phyloP scores from a whole-genome alignment of 1,140 invertebrate species.

The Drosophila mayri region DNA sequence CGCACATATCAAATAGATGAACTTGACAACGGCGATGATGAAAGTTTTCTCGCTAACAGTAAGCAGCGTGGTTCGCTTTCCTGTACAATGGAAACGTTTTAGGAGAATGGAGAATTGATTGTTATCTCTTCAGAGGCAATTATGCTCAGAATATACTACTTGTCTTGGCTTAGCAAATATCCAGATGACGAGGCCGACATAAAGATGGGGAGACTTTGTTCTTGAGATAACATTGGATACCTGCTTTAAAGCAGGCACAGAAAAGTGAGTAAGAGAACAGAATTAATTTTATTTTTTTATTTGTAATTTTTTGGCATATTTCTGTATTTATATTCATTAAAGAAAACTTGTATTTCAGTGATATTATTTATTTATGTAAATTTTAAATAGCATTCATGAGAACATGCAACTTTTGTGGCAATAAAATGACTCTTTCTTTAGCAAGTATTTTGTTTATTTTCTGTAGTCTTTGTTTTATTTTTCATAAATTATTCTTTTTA shows the following conservation, averaged over 20 bases:
- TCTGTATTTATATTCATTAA: neutral
- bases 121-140: slow-evolving; percentile 25
- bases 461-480: neutral
- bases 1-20: slow-evolving; percentile 48
- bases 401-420: neutral
- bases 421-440: neutral
- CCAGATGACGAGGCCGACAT: slow-evolving; percentile 10
- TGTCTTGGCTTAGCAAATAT: slow-evolving; percentile 16
- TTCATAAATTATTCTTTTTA: too few species aligned
- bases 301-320: too few species aligned
- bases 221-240: slow-evolving; percentile 1
- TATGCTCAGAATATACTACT: slow-evolving; percentile 25
- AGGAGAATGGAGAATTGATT: slow-evolving; percentile 17
- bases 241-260: slow-evolving; percentile 2
- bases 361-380: neutral
- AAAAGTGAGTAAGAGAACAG: neutral
- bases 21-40: slow-evolving; percentile 37
- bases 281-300: neutral
- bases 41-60: slow-evolving; percentile 43
- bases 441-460: neutral
- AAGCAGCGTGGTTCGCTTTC: slow-evolving; percentile 2
- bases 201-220: slow-evolving; percentile 2
- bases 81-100: slow-evolving; percentile 25
- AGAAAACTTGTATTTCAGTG: neutral
- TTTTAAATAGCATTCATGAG: neutral